Base-by-base conservation (phyloP, 2,797 vertebrate species). In the Bradypodion ventrale region DNA sequence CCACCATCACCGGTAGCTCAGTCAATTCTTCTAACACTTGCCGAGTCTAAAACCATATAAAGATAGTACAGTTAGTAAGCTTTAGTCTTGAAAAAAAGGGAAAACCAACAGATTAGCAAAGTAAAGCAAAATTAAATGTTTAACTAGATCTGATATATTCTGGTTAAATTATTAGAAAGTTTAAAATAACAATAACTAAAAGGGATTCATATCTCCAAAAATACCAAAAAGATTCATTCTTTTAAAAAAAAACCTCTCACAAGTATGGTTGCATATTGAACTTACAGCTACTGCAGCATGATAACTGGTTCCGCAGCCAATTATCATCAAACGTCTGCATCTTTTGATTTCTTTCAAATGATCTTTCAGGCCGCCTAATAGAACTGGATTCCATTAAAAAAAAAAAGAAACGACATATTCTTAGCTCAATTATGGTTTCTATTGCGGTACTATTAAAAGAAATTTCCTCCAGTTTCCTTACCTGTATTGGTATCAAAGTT, bases 1-100 rank as follows among this genome's bases (percentile, higher is more conserved):
- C 98, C 85, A 99, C 98, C 98, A 99, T 99, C 93, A 99, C 98
- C 1, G 98, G 98, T 27, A 99, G 94, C 87, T 99, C 98, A 0
- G 98, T 99, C 88, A 98, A 95, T 93, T 99, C 98, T 92, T 99
- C 98, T 56, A 99, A 92, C 79, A 98, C 96, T 93, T 99, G 98
- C 44, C 98, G 96, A 8, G 98, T 99, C 98, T 99, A 83, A 76
- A 91, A 84, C 85, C 69, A 92, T 40, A 93, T 2, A 72, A 3
- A 56, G 25, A 0, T 3, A 85, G 75, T n/a, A 35, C 4, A 49
- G 80, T 70, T 4, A n/a, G 78, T 70, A 4, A n/a, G 23, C 5
- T 42, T 77, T 73, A 88, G 66, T 83, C 42, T 37, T 77, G 7
- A 75, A 10, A 69, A 69, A 37, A 35, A 63, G 12, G 27, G 73